Conservation (phyloP, 2,113 vertebrate species). For the Coptodon rendalli region DNA sequence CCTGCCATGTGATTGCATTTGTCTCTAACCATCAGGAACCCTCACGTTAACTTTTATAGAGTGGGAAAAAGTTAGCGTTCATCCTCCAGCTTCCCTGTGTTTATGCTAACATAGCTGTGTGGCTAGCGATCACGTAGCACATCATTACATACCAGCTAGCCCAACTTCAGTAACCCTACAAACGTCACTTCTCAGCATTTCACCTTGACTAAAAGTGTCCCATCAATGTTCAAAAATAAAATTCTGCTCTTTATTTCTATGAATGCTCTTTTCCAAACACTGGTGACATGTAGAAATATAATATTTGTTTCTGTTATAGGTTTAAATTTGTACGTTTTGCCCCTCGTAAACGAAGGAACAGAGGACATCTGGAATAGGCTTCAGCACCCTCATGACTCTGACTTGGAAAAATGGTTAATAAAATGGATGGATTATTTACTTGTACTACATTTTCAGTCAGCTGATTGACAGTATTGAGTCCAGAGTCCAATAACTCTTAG, state of each 20-base stretch:
- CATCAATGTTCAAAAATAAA: background rate
- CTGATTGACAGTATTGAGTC: background rate
- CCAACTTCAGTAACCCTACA: no score
- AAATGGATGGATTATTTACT: background rate
- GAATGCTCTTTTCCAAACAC: background rate
- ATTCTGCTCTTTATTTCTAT: background rate
- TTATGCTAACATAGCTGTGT: no score
- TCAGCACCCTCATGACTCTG: rapidly evolving
- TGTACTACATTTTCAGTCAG: background rate
- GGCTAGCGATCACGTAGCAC: no score
- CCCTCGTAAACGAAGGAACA: background rate
- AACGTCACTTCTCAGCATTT: background rate
- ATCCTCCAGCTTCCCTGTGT: no score
- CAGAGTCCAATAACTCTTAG: background rate
- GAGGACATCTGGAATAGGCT: background rate
- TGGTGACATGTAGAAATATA: background rate
- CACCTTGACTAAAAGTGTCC: background rate
- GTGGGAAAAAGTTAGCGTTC: no score
- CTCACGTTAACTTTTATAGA: no score
- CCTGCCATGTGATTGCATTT: no score
- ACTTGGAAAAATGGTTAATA: background rate
- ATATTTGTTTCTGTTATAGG: background rate
- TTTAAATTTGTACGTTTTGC: background rate
- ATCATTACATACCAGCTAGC: no score
- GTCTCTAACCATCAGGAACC: no score